Base-by-base conservation (phyloP, 2,888 invertebrate species). In the Lypha dubia region DNA sequence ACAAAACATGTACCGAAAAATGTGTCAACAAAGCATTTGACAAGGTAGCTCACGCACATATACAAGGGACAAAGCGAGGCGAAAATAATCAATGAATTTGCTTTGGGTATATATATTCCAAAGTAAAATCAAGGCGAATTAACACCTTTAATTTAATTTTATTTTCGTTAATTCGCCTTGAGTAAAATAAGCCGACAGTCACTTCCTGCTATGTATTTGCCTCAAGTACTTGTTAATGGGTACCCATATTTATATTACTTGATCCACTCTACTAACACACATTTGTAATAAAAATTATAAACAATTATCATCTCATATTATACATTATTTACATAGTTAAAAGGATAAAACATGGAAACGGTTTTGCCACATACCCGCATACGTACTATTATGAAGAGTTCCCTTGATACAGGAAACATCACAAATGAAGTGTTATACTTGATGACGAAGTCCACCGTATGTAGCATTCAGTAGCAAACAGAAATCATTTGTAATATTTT, bases 321-420 rank as follows among this genome's bases (percentile, higher is more conserved):
- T 20, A 11, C 0, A 17, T 28, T 17, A 15, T 35, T n/a, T 4
- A 28, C 28, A 28, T 28, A 28, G 6, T 44, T 32, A 22, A 46
- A 53, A 22, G 7, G 13, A 6, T 62, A 0, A 41, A 53, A 24
- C 5, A 81, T 86, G 86, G 91, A 90, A 11, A 88, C 90, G 13
- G 87, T 87, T 4, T 86, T 91, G n/a, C 91, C 91, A 3, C 81
- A 89, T 11, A 89, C 88, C 63, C 88, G 91, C 11, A 89, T 92
- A 28, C 88, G 89, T 3, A 91, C 91, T n/a, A 92, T 92, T 44
- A 92, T 92, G 91, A 91, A 91, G 84, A 92, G 91, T 83, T 91
- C 92, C 0, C 87, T 90, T 79, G 90, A 91, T 75, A 91, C 91
- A 0, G 92, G 91, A 0, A 88, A 88, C 28, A 90, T 92, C 2